These are phyloP conservation scores for Drosophila borealis DNA, from an alignment of 2,888 invertebrate species.

Conservation along the genomic window DNA sequence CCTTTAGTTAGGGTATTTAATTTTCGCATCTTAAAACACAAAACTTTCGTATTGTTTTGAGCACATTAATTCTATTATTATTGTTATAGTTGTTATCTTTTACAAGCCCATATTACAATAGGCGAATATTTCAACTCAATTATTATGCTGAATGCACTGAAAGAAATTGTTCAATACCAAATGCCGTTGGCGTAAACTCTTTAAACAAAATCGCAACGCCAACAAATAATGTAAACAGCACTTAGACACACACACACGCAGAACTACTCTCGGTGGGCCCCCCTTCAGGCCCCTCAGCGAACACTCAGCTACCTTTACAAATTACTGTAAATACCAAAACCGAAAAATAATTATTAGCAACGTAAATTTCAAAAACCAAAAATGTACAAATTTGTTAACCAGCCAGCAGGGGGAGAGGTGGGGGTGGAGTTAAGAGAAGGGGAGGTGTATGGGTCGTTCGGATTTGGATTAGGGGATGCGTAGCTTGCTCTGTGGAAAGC, in stretches of 20 bases:
- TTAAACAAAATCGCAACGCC: conserved; percentile 10
- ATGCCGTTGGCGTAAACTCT: conserved; percentile 1
- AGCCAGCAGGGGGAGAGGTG: not conserved
- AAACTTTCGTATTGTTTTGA: too few species aligned
- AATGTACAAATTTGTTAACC: conserved; percentile 56
- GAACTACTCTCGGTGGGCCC: not conserved
- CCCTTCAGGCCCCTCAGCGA: too few species aligned
- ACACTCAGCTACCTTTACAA: conserved; percentile 20
- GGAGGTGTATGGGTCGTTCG: too few species aligned
- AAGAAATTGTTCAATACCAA: not conserved
- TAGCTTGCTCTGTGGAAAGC: conserved; percentile 11
- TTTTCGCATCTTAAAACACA: too few species aligned
- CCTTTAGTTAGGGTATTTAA: too few species aligned
- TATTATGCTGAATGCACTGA: conserved; percentile 2
- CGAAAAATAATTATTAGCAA: conserved; percentile 59
- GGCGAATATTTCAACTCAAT: conserved; percentile 4
- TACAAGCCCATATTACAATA: not conserved
- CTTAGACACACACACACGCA: conserved; percentile 1
- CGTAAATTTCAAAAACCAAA: conserved; percentile 50
- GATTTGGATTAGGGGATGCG: not conserved
- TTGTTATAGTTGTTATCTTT: not conserved
- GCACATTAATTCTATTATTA: too few species aligned
- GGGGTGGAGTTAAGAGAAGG: not conserved
- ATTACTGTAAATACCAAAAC: conserved; percentile 38
- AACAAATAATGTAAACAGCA: conserved; percentile 30